Evolutionary conservation across 2,888 invertebrate species (phyloP), one percentile per base, ranked within the genome.

Genomic region (Cataglyphis rosenhaueri): DNA sequence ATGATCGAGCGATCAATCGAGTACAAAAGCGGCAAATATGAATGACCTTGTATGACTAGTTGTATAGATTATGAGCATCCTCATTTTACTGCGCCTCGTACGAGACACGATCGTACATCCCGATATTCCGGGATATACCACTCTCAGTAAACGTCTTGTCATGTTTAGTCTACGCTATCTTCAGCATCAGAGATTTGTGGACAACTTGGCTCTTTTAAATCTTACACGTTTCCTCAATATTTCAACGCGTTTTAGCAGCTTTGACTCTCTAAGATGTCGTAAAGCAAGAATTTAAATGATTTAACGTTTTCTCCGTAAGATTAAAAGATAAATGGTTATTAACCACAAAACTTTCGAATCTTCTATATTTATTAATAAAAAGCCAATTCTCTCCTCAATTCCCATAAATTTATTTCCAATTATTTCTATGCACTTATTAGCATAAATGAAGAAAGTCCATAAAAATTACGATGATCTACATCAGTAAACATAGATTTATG

Each of bases 1-100:
- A 29, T 29, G 78, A 76, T 76, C 76, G 76, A 57, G 21, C 41
- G 76, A 78, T 78, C 78, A 44, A 70, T 44, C 57, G 70, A 4
- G 21, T 32, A 44, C 41, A 41, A 70, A 78, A 78, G 70, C 76
- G 57, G 41, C 57, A 57, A 38, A 78, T 41, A 78, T 70, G 41
- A 57, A 78, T 78, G 70, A 59, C 57, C 70, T 44, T 29, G 35
- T 35, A 35, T 35, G 21, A 57, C 32, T 38, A n/a, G 65, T 10
- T 41, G 57, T 59, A 32, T 10, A 44, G 78, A 70, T 70, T 70
- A 29, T 29, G 57, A 12, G 5, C n/a, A n/a, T n/a, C 10, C 25
- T 12, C 57, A 70, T 78, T 78, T 78, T 68, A 68, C 57, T 70
- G 21, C 21, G 10, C 38, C 29, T 68, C 29, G 48, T 52, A 15